A percentile compares a stretch with the other conserved stretches of the same genome.
Conservation (phyloP, 2,797 vertebrate genomes). For the Pteropus rufus region DNA sequence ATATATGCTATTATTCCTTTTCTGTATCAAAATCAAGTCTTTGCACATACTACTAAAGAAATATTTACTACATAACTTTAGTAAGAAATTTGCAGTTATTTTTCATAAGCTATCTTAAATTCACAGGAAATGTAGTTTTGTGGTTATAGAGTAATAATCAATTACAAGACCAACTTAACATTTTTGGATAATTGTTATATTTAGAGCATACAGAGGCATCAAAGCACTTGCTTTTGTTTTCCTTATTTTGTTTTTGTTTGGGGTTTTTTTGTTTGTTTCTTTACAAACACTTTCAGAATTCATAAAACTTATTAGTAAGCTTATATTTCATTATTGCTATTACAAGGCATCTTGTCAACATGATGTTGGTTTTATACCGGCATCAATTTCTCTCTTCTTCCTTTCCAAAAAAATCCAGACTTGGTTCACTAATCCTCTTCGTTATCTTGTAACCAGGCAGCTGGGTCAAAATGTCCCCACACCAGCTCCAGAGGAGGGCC, state of each 20-base stretch:
- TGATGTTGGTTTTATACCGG: background rate
- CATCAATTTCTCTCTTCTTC: background rate
- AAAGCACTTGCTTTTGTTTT: background rate
- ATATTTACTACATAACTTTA: background rate
- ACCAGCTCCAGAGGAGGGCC: background rate
- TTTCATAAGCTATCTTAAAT: background rate
- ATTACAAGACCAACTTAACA: background rate
- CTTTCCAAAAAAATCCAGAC: background rate
- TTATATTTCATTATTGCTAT: background rate
- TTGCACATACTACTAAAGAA: background rate
- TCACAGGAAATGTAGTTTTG: background rate
- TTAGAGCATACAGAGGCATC: background rate
- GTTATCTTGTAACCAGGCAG: background rate
- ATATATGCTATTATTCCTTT: background rate
- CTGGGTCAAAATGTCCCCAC: background rate
- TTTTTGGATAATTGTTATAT: background rate
- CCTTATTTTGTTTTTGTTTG: background rate
- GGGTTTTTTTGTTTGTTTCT: background rate
- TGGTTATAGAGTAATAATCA: background rate
- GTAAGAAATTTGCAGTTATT: background rate
- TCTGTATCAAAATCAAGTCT: constrained; percentile 4
- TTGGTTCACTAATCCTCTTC: background rate
- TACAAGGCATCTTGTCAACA: background rate
- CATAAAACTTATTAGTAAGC: background rate
- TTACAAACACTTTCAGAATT: background rate